Percentiles rank a stretch among this genome's conserved stretches.
Evolutionary conservation across 2,113 vertebrate genomes (phyloP).

Genomic region (Boulengeromyrus knoepffleri): DNA sequence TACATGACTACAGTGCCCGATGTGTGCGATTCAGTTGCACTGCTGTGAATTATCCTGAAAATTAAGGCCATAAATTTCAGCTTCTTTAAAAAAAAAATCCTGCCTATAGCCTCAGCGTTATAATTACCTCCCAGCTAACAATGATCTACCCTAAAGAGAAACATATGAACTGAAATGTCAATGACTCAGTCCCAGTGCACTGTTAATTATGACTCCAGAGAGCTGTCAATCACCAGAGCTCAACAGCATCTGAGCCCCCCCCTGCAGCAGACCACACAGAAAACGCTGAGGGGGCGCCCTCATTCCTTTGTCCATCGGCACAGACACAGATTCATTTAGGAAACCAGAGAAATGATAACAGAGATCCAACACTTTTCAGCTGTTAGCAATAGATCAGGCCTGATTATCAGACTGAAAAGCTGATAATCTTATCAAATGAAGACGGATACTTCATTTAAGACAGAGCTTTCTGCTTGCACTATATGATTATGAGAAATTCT

Average conservation of each 20-base stretch:
- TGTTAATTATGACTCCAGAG: constrained; percentile 8
- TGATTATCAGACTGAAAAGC: background rate
- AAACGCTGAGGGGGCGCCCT: background rate
- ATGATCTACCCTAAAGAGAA: constrained; percentile 11
- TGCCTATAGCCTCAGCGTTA: background rate
- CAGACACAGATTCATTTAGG: background rate
- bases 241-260: background rate
- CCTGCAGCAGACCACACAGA: background rate
- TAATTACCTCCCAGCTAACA: constrained; percentile 12
- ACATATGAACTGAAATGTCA: constrained; percentile 14
- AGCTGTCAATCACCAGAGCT: constrained; percentile 9
- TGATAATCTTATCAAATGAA: background rate
- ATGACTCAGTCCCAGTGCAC: background rate
- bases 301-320: background rate
- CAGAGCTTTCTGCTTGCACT: background rate
- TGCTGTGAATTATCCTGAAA: background rate
- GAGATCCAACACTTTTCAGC: background rate
- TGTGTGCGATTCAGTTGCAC: background rate
- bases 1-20: background rate
- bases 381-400: constrained; percentile 12
- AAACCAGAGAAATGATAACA: background rate
- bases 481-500: background rate
- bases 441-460: background rate
- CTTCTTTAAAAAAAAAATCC: background rate
- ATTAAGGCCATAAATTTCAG: background rate